A percentile compares a stretch with the other conserved stretches of the same genome.
Evolutionary conservation across 2,113 vertebrate species (phyloP).

Genomic region (Saccopteryx bilineata): DNA sequence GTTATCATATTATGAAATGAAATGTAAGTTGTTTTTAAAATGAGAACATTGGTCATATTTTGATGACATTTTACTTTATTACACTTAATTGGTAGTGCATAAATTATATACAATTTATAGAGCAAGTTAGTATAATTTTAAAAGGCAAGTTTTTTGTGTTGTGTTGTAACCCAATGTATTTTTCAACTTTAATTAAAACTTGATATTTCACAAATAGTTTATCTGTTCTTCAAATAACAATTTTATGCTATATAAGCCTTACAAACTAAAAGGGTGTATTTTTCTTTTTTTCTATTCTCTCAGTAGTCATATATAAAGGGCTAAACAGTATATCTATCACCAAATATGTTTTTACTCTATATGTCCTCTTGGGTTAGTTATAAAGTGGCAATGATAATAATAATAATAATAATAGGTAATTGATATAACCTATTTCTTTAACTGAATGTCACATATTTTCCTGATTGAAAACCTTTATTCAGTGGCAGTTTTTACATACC

Average conservation of each 20-base stretch:
- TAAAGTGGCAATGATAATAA: background rate
- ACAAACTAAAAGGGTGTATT: background rate
- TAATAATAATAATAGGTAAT: background rate
- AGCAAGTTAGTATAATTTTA: constrained; percentile 75
- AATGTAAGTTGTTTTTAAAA: constrained; percentile 54
- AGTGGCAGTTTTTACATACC: background rate
- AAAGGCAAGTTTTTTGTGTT: background rate
- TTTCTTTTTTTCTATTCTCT: background rate
- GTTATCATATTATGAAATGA: background rate
- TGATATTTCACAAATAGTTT: constrained; percentile 56
- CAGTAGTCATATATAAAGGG: background rate
- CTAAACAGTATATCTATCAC: background rate
- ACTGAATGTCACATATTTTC: background rate
- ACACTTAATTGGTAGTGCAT: constrained; percentile 63
- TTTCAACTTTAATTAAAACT: constrained; percentile 76
- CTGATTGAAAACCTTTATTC: background rate
- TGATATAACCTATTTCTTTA: background rate
- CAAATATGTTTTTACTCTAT: background rate
- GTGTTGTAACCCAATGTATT: constrained; percentile 36
- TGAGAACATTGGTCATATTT: constrained; percentile 59
- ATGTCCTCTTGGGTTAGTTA: background rate
- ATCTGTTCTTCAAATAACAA: background rate
- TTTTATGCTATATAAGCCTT: background rate
- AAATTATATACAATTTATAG: constrained; percentile 69
- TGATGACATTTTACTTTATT: constrained; percentile 58